Conservation (phyloP, 1,140 invertebrate species). For the Notospermus geniculatus region DNA sequence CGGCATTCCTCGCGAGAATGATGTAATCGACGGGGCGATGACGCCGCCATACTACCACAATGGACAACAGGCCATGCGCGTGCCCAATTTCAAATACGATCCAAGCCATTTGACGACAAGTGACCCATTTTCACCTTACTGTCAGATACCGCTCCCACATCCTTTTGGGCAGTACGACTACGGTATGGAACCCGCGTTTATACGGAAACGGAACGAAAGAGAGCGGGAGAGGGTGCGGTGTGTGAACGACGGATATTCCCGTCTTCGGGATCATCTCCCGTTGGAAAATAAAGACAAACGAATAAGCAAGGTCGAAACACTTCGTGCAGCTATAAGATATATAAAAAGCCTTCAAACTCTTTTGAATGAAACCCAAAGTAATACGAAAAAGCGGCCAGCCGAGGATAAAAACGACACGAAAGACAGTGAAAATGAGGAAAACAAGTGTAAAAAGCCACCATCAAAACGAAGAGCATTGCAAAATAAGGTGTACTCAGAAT, state of each 20-base stretch:
- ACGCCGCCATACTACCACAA: neutral
- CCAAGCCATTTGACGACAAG: neutral
- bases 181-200: slow-evolving; percentile 34
- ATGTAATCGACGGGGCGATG: neutral
- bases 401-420: neutral
- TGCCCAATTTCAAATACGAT: neutral
- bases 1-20: slow-evolving; percentile 4
- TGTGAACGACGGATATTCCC: slow-evolving; percentile 50
- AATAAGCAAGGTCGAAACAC: slow-evolving; percentile 88
- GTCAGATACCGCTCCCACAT: slow-evolving; percentile 42
- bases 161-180: slow-evolving; percentile 26
- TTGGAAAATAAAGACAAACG: slow-evolving; percentile 71
- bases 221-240: slow-evolving; percentile 49
- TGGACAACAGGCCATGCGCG: neutral
- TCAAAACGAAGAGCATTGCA: no score
- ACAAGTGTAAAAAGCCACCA: no score
- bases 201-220: slow-evolving; percentile 43
- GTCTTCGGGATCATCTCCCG: slow-evolving; percentile 47
- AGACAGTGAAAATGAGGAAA: slow-evolving; percentile 1
- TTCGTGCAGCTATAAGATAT: slow-evolving; percentile 88
- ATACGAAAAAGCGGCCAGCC: slow-evolving; percentile 8
- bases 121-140: slow-evolving; percentile 39
- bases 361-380: slow-evolving; percentile 59
- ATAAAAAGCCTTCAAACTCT: slow-evolving; percentile 79
- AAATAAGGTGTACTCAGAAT: no score